A percentile compares a stretch with the other conserved stretches of the same genome.
Evolutionary conservation across 1,140 invertebrate species (phyloP).

Genomic region (Phocides pigmalion): DNA sequence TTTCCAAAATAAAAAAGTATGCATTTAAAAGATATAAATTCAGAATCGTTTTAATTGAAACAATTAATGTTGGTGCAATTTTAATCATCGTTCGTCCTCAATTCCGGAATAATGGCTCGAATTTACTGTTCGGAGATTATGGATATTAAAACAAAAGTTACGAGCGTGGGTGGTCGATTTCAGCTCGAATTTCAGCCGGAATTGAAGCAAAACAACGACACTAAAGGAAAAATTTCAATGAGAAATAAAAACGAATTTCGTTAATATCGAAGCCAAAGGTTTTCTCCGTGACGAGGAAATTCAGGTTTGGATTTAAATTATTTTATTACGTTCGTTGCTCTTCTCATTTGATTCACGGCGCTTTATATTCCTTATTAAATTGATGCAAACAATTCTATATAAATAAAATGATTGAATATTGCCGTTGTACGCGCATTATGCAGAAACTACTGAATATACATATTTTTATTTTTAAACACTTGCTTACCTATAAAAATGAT

Average conservation of each 20-base stretch:
- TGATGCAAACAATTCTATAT: too few species aligned
- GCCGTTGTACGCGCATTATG: too few species aligned
- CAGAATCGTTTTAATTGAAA: background rate
- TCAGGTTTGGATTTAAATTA: background rate
- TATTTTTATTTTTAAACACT: too few species aligned
- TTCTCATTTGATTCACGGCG: too few species aligned
- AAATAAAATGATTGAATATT: too few species aligned
- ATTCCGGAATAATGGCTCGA: background rate
- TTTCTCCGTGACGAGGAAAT: background rate
- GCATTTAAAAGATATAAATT: background rate
- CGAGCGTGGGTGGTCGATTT: constrained; percentile 1
- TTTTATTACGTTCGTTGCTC: background rate
- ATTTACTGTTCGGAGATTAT: constrained; percentile 13
- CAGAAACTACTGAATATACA: too few species aligned
- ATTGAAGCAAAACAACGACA: constrained; percentile 16
- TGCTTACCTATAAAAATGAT: too few species aligned
- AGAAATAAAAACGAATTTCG: constrained; percentile 13
- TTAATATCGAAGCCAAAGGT: constrained; percentile 7
- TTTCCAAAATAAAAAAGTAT: too few species aligned
- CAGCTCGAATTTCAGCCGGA: constrained; percentile 5
- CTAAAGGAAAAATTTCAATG: constrained; percentile 4
- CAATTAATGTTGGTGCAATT: background rate
- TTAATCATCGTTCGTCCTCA: constrained; percentile 12
- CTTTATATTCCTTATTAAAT: too few species aligned
- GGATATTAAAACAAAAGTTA: constrained; percentile 23